These are phyloP conservation scores for Mormyrus proboscirostris DNA, from an alignment of 2,797 vertebrate species.

Conservation along the genomic window DNA sequence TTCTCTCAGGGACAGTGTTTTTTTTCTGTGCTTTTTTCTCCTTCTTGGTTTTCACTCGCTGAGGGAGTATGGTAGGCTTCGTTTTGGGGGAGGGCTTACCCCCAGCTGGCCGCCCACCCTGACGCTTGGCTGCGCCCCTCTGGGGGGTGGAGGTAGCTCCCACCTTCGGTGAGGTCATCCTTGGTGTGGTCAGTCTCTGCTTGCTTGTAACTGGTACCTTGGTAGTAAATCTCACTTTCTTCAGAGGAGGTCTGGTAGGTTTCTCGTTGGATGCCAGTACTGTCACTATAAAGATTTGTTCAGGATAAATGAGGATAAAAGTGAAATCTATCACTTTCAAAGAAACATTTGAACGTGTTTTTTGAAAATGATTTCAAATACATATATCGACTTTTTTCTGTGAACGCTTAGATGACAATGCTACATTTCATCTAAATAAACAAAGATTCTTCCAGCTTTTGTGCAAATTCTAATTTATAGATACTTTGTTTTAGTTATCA, in stretches of 20 bases:
- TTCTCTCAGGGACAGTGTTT: not conserved
- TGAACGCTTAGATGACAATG: not conserved
- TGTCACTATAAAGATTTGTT: slow-evolving; percentile 52
- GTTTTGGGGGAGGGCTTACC: not conserved
- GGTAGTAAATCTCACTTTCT: slow-evolving; percentile 47
- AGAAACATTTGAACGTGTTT: not conserved
- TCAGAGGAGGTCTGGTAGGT: slow-evolving; percentile 57
- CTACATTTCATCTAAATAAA: not conserved
- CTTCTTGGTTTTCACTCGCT: not conserved
- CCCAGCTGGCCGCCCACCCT: not conserved
- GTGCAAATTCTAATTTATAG: not conserved
- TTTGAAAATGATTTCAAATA: not conserved
- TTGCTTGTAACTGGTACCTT: slow-evolving; percentile 31
- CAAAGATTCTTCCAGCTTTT: not conserved
- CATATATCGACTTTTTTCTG: not conserved
- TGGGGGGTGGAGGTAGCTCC: not conserved
- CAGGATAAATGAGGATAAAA: slow-evolving; percentile 20
- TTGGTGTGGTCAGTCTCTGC: slow-evolving; percentile 17
- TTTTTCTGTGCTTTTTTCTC: not conserved
- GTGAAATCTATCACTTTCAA: not conserved
- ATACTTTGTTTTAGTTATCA: not conserved
- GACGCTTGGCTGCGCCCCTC: not conserved
- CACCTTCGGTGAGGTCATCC: slow-evolving; percentile 12
- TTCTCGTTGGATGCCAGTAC: slow-evolving; percentile 51
- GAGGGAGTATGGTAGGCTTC: not conserved